A percentile compares a stretch with the other conserved stretches of the same genome.
Evolutionary conservation across 30 jellyfish, hydroid and myxozoan genomes (phyloP).

Genomic region (Morbakka virulenta): DNA sequence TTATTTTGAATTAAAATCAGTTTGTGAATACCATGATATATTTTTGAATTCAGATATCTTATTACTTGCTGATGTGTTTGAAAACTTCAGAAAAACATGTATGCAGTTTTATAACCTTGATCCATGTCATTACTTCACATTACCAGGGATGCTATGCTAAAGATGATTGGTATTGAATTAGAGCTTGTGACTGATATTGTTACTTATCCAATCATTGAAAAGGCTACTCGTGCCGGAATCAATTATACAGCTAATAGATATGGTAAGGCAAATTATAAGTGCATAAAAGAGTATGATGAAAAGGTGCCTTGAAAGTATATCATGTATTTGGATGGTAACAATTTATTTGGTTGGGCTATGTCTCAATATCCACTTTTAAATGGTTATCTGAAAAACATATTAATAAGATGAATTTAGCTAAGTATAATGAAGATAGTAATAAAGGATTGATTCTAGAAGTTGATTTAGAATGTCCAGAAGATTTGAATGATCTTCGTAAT

Average conservation of each 20-base stretch:
- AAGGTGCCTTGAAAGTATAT: slow-evolving; percentile 11
- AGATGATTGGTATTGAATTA: slow-evolving; percentile 22
- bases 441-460: slow-evolving; percentile 44
- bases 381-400: slow-evolving; percentile 40
- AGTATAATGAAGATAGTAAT: too few species aligned
- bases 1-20: not conserved
- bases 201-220: slow-evolving; percentile 14
- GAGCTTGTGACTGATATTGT: slow-evolving; percentile 26
- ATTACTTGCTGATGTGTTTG: slow-evolving; percentile 41
- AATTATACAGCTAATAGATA: too few species aligned
- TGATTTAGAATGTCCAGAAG: slow-evolving; percentile 55
- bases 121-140: slow-evolving; percentile 39
- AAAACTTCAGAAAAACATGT: slow-evolving; percentile 26
- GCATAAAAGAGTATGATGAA: slow-evolving; percentile 5
- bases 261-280: too few species aligned
- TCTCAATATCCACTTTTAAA: slow-evolving; percentile 36
- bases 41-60: slow-evolving; percentile 25
- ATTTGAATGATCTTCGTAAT: slow-evolving; percentile 51
- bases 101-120: slow-evolving; percentile 18
- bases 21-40: slow-evolving; percentile 36
- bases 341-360: slow-evolving; percentile 90
- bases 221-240: slow-evolving; percentile 46
- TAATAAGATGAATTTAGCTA: not conserved
- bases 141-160: slow-evolving; percentile 53
- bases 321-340: too few species aligned